Evolutionary conservation across 2,888 invertebrate genomes (phyloP).

Genomic region (Drosophila trichaetosa): DNA sequence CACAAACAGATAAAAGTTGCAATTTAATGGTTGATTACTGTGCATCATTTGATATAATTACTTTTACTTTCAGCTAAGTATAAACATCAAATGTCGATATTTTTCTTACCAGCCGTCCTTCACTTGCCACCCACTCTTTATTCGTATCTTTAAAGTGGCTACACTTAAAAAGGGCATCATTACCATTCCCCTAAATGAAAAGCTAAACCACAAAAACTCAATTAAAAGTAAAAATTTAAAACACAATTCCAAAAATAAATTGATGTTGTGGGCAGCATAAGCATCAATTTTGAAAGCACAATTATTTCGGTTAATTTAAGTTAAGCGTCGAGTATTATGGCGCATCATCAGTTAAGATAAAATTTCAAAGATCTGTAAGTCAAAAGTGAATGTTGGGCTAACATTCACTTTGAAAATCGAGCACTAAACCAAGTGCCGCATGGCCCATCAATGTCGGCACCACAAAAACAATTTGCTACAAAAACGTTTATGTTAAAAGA

Average conservation of each 20-base stretch:
- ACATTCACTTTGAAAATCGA: conserved; percentile 72
- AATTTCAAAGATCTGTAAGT: conserved; percentile 34
- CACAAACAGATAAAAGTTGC: conserved; percentile 32
- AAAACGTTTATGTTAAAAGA: conserved; percentile 22
- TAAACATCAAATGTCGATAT: conserved; percentile 1
- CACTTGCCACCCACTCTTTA: conserved; percentile 23
- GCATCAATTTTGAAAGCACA: conserved; percentile 52
- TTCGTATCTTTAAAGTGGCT: conserved; percentile 22
- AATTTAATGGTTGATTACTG: conserved; percentile 21
- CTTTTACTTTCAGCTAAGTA: neutral
- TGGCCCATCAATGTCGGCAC: conserved; percentile 56
- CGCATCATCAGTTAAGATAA: conserved; percentile 59
- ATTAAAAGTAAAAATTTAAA: conserved; percentile 36
- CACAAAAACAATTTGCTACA: conserved; percentile 46
- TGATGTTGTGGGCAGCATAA: conserved; percentile 43
- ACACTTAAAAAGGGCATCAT: conserved; percentile 56
- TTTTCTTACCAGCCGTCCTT: neutral
- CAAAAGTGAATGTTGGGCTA: conserved; percentile 71
- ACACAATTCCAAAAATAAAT: conserved; percentile 34
- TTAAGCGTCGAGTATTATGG: conserved; percentile 58
- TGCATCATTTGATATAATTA: neutral
- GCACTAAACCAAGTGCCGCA: conserved; percentile 39
- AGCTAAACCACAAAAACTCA: conserved; percentile 28
- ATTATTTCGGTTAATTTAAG: conserved; percentile 57
- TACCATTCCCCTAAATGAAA: conserved; percentile 43